Base-by-base conservation (phyloP, 2,888 invertebrate species). In the Desoria tigrina region DNA sequence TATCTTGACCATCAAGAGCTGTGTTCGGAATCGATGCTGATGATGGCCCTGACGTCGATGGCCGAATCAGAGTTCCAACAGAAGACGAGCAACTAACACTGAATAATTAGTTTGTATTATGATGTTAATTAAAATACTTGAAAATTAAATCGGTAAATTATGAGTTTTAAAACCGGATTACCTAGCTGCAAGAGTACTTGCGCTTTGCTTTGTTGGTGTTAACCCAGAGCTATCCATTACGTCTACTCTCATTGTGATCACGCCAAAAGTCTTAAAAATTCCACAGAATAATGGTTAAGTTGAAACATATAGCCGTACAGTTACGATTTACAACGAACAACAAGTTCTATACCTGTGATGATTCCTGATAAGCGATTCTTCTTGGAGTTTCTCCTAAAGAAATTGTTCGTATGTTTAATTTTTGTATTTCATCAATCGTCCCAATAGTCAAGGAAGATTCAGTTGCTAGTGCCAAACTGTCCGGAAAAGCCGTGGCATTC, bases 391-490 rank as follows among this genome's bases (percentile, higher is more conserved):
- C 99, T 1, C 93, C 92, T 1, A 99, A 83, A 0, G 94, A 92
- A 23, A 99, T 94, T 0, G 96, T 96, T 63, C 98, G 84, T 76
- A 98, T 98, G 81, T 98, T 97, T 21, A 98, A 82, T 79, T 98
- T 98, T 81, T 98, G 97, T 72, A 98, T 98, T 81, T 98, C 97
- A 81, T 98, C 98, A 77, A 98, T 97, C 0, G 95, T 96, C 68
- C 97, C 97, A 79, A 99, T 92, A 0, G 96, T 92, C 1, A 96
- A 87, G 2, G 90, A 89, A 74, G 87, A 90, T 78, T 93, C 92
- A 23, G 92, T 94, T 0, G 93, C 91, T 72, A 95, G 81, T 7
- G 94, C 94, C 80, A 96, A 84, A 80, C 89, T 89, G 82, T 97
- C 95, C 0, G 94, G 92, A 81, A 97, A 99, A 0, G 94, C 92